These are phyloP conservation scores for Penaeus indicus DNA, from an alignment of 1,140 invertebrate genomes.

Conservation along the genomic window DNA sequence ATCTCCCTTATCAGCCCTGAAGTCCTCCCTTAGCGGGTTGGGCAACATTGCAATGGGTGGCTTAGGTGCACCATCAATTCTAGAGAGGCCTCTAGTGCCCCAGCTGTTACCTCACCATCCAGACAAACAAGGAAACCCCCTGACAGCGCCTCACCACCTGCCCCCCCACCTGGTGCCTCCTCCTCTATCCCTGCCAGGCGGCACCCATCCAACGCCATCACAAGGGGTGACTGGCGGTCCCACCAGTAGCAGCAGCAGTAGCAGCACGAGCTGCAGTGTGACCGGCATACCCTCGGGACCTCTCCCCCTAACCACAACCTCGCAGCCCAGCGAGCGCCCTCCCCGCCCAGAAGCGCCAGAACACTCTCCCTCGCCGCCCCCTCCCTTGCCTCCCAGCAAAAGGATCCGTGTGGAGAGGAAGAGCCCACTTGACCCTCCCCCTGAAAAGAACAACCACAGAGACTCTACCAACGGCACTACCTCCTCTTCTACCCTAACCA, in stretches of 20 bases:
- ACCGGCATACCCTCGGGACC: conserved; percentile 30
- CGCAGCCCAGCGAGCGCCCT: conserved; percentile 20
- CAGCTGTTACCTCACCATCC: conserved; percentile 53
- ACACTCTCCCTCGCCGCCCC: conserved; percentile 43
- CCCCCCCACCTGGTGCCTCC: conserved; percentile 42
- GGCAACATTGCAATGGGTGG: conserved; percentile 46
- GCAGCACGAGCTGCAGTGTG: conserved; percentile 39
- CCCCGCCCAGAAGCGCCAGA: conserved; percentile 41
- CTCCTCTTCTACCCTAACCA: conserved; percentile 38
- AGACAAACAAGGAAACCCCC: conserved; percentile 27
- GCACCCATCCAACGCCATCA: conserved; percentile 31
- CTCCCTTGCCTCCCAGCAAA: conserved; percentile 48
- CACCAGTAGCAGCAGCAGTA: conserved; percentile 46
- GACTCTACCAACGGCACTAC: conserved; percentile 41
- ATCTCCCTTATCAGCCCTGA: conserved; percentile 55
- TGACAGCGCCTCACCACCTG: conserved; percentile 6
- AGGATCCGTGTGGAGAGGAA: conserved; percentile 41
- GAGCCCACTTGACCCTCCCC: conserved; percentile 34
- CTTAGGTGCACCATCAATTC: conserved; percentile 35
- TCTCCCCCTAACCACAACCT: conserved; percentile 28
- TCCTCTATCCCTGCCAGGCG: conserved; percentile 27
- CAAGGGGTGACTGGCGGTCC: conserved; percentile 33
- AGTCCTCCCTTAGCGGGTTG: conserved; percentile 52
- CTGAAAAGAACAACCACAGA: conserved; percentile 46
- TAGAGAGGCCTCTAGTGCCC: conserved; percentile 52